Percentiles rank a stretch among this genome's conserved stretches.
These are phyloP conservation scores for Eurypyga helias DNA, from an alignment of 2,113 vertebrate genomes.

Conservation along the genomic window DNA sequence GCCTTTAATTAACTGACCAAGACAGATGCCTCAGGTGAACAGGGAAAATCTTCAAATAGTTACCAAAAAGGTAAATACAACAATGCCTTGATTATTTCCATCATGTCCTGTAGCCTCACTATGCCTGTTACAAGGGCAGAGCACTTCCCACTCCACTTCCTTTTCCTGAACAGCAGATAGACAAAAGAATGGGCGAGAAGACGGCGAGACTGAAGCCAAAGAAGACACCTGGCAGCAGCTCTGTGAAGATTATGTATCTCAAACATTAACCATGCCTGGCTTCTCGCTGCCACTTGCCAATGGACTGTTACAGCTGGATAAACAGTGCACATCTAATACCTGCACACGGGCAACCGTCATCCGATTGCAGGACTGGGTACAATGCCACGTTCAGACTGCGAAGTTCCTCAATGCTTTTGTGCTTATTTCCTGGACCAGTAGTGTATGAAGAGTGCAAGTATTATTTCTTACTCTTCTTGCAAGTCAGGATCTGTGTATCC, in stretches of 20 bases:
- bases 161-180: conserved; percentile 16
- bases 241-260: neutral
- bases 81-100: neutral
- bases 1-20: neutral
- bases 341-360: neutral
- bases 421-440: neutral
- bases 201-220: neutral
- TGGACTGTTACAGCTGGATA: conserved; percentile 23
- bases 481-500: neutral
- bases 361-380: neutral
- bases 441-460: neutral
- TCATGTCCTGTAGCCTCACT: neutral
- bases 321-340: conserved; percentile 9
- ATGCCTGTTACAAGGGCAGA: neutral
- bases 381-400: neutral
- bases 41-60: neutral
- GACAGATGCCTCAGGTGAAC: neutral
- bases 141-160: neutral
- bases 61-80: neutral
- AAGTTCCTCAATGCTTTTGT: neutral
- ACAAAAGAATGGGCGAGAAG: conserved; percentile 11
- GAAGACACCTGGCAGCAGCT: conserved; percentile 33
- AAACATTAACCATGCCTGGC: neutral
- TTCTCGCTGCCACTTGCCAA: neutral
- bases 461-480: neutral